Conservation (phyloP, 2,888 invertebrate genomes). For the Zeuzera pyrina region DNA sequence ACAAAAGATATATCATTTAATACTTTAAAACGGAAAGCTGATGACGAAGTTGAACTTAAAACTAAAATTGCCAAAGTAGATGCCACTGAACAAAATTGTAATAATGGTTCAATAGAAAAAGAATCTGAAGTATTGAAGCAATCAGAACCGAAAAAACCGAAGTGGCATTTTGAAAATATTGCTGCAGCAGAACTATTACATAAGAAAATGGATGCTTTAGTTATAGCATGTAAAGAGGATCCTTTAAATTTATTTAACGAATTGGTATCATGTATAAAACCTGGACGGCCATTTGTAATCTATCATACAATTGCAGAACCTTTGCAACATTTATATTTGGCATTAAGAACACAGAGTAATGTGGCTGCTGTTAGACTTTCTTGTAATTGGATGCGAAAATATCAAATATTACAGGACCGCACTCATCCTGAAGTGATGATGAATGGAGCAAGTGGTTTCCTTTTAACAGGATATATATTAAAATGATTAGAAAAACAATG, state of each 20-base stretch:
- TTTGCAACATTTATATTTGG: slow-evolving; percentile 85
- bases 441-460: slow-evolving; percentile 90
- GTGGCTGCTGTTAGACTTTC: slow-evolving; percentile 84
- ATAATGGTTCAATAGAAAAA: slow-evolving; percentile 6
- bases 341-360: slow-evolving; percentile 80
- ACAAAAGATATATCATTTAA: slow-evolving; percentile 25
- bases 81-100: slow-evolving; percentile 11
- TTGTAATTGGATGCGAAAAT: slow-evolving; percentile 90
- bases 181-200: slow-evolving; percentile 75
- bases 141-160: slow-evolving; percentile 65
- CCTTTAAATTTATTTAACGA: slow-evolving; percentile 84
- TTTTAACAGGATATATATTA: slow-evolving; percentile 81
- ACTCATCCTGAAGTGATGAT: slow-evolving; percentile 97
- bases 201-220: slow-evolving; percentile 80
- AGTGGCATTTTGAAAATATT: slow-evolving; percentile 81
- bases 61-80: slow-evolving; percentile 33
- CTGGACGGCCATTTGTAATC: slow-evolving; percentile 88
- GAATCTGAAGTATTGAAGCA: slow-evolving; percentile 6
- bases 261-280: slow-evolving; percentile 82
- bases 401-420: slow-evolving; percentile 88
- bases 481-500: too few species aligned
- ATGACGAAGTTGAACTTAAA: slow-evolving; percentile 23
- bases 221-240: slow-evolving; percentile 89
- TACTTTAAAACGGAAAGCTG: slow-evolving; percentile 37
- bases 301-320: slow-evolving; percentile 88